phyloP scores from a whole-genome alignment of 2,113 vertebrate genomes.

The Tragulus kanchil region DNA sequence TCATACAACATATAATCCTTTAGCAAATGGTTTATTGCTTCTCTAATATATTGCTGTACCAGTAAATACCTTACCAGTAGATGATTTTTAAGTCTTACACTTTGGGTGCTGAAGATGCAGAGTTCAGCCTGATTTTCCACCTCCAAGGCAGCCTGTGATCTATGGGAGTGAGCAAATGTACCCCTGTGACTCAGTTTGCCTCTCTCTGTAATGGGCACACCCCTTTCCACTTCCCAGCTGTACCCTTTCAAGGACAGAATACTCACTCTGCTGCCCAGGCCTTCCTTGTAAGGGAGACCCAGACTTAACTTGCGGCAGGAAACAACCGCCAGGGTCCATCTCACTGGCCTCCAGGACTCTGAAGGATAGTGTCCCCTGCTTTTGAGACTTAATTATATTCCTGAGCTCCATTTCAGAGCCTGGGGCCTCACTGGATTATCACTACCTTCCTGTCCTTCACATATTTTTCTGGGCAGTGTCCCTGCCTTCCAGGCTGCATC shows the following conservation, averaged over 20 bases:
- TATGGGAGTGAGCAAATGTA: background rate
- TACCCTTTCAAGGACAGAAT: background rate
- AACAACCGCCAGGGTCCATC: background rate
- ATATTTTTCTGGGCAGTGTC: background rate
- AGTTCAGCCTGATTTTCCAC: background rate
- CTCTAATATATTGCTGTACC: background rate
- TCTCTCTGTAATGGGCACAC: background rate
- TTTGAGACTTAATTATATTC: background rate
- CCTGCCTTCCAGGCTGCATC: background rate
- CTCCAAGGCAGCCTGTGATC: background rate
- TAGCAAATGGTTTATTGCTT: background rate
- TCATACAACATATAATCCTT: background rate
- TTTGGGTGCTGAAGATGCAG: background rate
- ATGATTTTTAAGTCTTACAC: background rate
- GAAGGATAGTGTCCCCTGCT: background rate
- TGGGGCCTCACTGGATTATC: background rate
- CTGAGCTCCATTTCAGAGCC: background rate
- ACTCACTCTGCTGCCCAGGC: background rate
- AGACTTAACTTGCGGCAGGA: background rate
- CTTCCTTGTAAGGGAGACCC: background rate
- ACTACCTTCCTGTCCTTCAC: background rate
- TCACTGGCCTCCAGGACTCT: background rate
- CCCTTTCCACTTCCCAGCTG: background rate
- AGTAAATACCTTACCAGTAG: background rate
- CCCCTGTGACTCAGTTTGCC: background rate